Evolutionary conservation across 2,888 invertebrate species (phyloP).

Genomic region (Drosophila prolongata): DNA sequence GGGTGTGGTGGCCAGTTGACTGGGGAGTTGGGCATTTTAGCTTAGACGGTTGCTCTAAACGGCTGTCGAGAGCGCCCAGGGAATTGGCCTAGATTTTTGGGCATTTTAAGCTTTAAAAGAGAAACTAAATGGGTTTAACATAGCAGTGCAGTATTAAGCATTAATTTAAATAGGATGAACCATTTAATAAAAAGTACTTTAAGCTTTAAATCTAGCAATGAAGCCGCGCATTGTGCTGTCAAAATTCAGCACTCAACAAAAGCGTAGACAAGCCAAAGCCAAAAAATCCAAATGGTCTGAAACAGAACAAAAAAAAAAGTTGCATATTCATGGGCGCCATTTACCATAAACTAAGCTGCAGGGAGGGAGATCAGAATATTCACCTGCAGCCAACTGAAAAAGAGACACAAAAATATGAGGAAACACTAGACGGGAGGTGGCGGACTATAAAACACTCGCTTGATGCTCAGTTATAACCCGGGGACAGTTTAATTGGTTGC

Average conservation of each 20-base stretch:
- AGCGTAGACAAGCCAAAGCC: constrained; percentile 33
- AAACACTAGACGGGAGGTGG: constrained; percentile 37
- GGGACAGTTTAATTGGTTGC: constrained; percentile 83
- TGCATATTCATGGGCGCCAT: constrained; percentile 71
- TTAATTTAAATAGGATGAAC: too few relatives aligned
- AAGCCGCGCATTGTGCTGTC: constrained; percentile 15
- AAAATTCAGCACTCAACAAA: constrained; percentile 25
- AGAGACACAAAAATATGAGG: constrained; percentile 21
- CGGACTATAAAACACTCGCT: constrained; percentile 77
- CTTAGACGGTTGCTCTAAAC: constrained; percentile 34
- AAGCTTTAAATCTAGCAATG: constrained; percentile 13
- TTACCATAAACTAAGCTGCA: constrained; percentile 68
- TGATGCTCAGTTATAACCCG: constrained; percentile 80
- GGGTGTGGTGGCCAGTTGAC: constrained; percentile 19
- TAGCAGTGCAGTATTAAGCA: too few relatives aligned
- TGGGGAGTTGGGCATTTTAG: constrained; percentile 44
- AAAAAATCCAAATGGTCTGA: constrained; percentile 15
- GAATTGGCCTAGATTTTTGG: constrained; percentile 9
- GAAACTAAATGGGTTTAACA: too few relatives aligned
- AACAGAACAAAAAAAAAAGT: constrained; percentile 32
- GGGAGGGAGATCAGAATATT: constrained; percentile 52
- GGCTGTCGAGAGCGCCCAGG: constrained; percentile 10
- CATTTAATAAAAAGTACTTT: constrained; percentile 1
- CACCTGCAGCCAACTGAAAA: constrained; percentile 52
- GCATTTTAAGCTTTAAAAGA: neutral